A percentile compares a stretch with the other conserved stretches of the same genome.
These are phyloP conservation scores for Scophthalmus maximus DNA, from an alignment of 2,113 vertebrate species.

Conservation along the genomic window DNA sequence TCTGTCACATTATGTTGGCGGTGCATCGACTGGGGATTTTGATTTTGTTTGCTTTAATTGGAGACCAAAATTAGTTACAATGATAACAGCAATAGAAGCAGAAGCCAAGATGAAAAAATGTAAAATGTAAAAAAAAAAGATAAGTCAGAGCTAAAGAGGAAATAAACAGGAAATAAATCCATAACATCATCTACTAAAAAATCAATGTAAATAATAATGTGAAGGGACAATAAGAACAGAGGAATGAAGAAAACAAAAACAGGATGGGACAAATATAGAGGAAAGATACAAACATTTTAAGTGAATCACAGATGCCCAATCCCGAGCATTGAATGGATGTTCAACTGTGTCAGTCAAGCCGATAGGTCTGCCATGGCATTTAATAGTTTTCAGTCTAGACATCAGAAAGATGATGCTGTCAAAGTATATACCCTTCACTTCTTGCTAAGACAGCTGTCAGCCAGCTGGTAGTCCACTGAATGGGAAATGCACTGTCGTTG, in stretches of 20 bases:
- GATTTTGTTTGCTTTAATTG: background rate
- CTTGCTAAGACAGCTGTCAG: conserved; percentile 71
- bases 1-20: background rate
- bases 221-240: conserved; percentile 30
- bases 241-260: conserved; percentile 7
- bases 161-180: conserved; percentile 13
- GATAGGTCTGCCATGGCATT: conserved; percentile 56
- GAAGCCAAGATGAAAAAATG: too few relatives aligned
- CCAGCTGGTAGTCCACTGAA: conserved; percentile 71
- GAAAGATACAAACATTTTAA: conserved; percentile 43
- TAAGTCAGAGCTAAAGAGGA: background rate
- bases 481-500: conserved; percentile 35
- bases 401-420: conserved; percentile 74
- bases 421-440: conserved; percentile 68
- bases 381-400: conserved; percentile 70
- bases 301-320: conserved; percentile 34
- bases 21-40: background rate
- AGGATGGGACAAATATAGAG: conserved; percentile 27
- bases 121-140: conserved; percentile 1
- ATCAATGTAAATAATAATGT: conserved; percentile 7
- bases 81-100: background rate
- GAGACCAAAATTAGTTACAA: background rate
- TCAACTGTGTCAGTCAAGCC: conserved; percentile 65
- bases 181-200: conserved; percentile 25
- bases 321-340: conserved; percentile 41